A percentile compares a stretch with the other conserved stretches of the same genome.
Evolutionary conservation across 2,888 invertebrate species (phyloP).

Genomic region (Drosophila differens): DNA sequence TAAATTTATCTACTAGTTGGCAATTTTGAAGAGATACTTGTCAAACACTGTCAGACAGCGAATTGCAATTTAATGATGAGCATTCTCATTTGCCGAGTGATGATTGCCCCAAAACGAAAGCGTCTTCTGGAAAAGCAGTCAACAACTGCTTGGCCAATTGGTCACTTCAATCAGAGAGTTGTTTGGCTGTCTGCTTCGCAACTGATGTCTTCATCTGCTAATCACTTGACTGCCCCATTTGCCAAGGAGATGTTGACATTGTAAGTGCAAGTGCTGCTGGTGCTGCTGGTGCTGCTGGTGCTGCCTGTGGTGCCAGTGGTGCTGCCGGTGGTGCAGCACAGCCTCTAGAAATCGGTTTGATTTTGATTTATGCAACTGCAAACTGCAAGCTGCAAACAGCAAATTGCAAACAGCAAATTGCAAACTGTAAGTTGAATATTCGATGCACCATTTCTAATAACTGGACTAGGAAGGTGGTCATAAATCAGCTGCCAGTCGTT

Average conservation of each 20-base stretch:
- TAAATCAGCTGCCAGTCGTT: slow-evolving; percentile 44
- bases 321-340: neutral
- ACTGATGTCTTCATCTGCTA: slow-evolving; percentile 71
- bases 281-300: slow-evolving; percentile 7
- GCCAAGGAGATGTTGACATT: slow-evolving; percentile 46
- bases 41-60: slow-evolving; percentile 18
- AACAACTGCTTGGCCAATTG: slow-evolving; percentile 37
- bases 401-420: slow-evolving; percentile 3
- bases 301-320: slow-evolving; percentile 4
- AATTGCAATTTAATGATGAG: slow-evolving; percentile 22
- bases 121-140: slow-evolving; percentile 24
- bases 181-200: slow-evolving; percentile 9
- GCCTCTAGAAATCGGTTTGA: slow-evolving; percentile 68
- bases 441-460: slow-evolving; percentile 72
- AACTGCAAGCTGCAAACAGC: slow-evolving; percentile 19
- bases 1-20: slow-evolving; percentile 18
- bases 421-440: slow-evolving; percentile 30
- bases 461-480: slow-evolving; percentile 58
- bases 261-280: slow-evolving; percentile 10
- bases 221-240: slow-evolving; percentile 72
- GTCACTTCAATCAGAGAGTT: slow-evolving; percentile 61
- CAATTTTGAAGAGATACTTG: slow-evolving; percentile 20
- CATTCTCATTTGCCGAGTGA: slow-evolving; percentile 25
- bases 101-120: slow-evolving; percentile 45
- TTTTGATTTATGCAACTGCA: slow-evolving; percentile 65